Evolutionary conservation across 2,888 invertebrate species (phyloP).

Genomic region (Lymantria monacha): DNA sequence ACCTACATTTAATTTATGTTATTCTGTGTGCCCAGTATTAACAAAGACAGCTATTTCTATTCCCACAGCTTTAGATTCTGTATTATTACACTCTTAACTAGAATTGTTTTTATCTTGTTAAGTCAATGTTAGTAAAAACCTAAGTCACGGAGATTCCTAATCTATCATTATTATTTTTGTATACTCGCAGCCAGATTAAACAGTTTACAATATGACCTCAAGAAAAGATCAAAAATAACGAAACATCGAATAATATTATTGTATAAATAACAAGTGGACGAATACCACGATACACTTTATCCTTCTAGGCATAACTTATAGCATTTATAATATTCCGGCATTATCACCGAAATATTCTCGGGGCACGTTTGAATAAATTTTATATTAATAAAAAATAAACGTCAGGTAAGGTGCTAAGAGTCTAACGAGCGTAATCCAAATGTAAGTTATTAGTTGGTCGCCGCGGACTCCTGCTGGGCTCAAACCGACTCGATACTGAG

Average conservation of each 20-base stretch:
- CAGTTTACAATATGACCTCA: slow-evolving; percentile 24
- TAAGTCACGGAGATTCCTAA: too few species aligned
- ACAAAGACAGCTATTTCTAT: too few species aligned
- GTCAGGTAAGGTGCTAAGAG: slow-evolving; percentile 78
- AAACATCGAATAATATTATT: slow-evolving; percentile 40
- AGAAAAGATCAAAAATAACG: slow-evolving; percentile 46
- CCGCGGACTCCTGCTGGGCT: slow-evolving; percentile 66
- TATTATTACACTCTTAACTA: too few species aligned
- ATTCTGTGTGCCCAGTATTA: too few species aligned
- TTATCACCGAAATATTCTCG: slow-evolving; percentile 69
- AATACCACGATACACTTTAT: slow-evolving; percentile 50
- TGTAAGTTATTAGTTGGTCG: slow-evolving; percentile 76
- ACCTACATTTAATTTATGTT: too few species aligned
- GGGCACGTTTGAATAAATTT: slow-evolving; percentile 75
- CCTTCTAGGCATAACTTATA: slow-evolving; percentile 70
- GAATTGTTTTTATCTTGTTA: too few species aligned
- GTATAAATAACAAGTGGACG: slow-evolving; percentile 57
- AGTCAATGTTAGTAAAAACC: too few species aligned
- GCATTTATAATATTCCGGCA: slow-evolving; percentile 68
- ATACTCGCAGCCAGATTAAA: slow-evolving; percentile 17
- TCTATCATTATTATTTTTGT: too few species aligned
- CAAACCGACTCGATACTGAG: slow-evolving; percentile 58
- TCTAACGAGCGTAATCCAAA: slow-evolving; percentile 79
- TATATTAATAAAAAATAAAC: slow-evolving; percentile 76
- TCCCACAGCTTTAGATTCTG: too few species aligned